These are phyloP conservation scores for Tonatia bakeri DNA, from an alignment of 2,113 vertebrate species.

Conservation along the genomic window DNA sequence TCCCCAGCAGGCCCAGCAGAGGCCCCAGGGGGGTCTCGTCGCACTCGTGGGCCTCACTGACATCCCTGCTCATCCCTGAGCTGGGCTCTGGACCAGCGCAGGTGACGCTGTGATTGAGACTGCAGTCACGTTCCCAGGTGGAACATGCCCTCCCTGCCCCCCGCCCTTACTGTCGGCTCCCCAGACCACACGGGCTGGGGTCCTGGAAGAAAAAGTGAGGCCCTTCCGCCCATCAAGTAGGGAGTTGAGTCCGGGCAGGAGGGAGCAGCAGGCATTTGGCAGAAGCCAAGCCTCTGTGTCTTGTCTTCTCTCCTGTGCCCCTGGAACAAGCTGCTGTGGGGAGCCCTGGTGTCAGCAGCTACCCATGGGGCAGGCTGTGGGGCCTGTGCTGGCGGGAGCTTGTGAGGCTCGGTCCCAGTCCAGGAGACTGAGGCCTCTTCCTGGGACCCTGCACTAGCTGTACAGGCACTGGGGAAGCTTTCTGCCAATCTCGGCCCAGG, in stretches of 20 bases:
- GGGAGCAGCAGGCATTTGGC: neutral
- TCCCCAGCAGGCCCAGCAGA: no score
- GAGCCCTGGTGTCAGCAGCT: no score
- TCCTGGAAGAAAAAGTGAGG: neutral
- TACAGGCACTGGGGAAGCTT: neutral
- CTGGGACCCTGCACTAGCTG: neutral
- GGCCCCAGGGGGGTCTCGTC: no score
- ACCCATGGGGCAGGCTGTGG: neutral
- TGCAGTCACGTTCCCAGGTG: neutral
- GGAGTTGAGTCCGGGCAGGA: neutral
- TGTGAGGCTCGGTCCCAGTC: neutral
- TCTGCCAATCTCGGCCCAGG: neutral
- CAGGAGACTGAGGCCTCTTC: neutral
- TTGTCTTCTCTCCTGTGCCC: neutral
- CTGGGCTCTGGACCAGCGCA: neutral
- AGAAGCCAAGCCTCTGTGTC: neutral
- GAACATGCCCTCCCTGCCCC: rapidly evolving
- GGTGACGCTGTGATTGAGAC: neutral
- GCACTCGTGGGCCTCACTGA: neutral
- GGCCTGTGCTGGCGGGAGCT: neutral
- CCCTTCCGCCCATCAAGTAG: no score
- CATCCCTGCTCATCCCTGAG: neutral
- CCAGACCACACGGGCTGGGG: neutral
- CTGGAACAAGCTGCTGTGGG: neutral
- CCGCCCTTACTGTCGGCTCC: neutral